Conservation (phyloP, 2,797 vertebrate genomes). For the Mormyrops attenuatus region DNA sequence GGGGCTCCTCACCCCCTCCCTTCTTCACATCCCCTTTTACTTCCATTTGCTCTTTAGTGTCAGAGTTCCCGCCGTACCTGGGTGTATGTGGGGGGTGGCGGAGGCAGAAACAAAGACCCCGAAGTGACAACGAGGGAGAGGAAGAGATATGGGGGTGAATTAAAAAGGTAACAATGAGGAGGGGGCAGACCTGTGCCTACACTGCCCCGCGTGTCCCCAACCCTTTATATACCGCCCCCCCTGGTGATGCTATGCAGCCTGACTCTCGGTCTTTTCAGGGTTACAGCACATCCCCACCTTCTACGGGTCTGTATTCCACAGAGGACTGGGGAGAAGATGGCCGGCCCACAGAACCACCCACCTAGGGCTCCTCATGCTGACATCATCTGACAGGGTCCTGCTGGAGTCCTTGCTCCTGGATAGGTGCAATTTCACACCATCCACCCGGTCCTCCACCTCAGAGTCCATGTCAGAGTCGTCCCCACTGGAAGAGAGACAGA, state of each 20-base stretch:
- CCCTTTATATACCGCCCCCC: background rate
- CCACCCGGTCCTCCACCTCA: slow-evolving; percentile 90
- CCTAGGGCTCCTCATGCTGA: slow-evolving; percentile 86
- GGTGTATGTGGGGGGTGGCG: slow-evolving; percentile 22
- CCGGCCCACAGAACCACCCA: slow-evolving; percentile 35
- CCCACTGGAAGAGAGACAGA: slow-evolving; percentile 59
- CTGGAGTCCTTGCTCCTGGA: slow-evolving; percentile 88
- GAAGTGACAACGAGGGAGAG: slow-evolving; percentile 25
- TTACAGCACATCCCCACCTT: background rate
- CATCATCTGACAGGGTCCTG: slow-evolving; percentile 80
- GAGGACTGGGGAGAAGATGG: background rate
- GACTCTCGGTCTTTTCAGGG: background rate
- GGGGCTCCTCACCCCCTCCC: slow-evolving; percentile 67
- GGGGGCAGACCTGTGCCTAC: background rate
- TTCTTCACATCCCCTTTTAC: slow-evolving; percentile 55
- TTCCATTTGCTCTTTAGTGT: slow-evolving; percentile 55
- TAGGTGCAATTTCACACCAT: slow-evolving; percentile 93
- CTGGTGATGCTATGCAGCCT: background rate
- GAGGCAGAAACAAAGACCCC: slow-evolving; percentile 31
- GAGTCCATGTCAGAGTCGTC: slow-evolving; percentile 88
- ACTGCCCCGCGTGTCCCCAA: background rate
- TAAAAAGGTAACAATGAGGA: background rate
- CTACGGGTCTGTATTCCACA: background rate
- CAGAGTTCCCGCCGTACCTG: slow-evolving; percentile 65
- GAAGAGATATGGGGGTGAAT: background rate